Evolutionary conservation across 2,888 invertebrate genomes (phyloP), one percentile per base, ranked within the genome.

Genomic region (Tetheella fluctuosa): DNA sequence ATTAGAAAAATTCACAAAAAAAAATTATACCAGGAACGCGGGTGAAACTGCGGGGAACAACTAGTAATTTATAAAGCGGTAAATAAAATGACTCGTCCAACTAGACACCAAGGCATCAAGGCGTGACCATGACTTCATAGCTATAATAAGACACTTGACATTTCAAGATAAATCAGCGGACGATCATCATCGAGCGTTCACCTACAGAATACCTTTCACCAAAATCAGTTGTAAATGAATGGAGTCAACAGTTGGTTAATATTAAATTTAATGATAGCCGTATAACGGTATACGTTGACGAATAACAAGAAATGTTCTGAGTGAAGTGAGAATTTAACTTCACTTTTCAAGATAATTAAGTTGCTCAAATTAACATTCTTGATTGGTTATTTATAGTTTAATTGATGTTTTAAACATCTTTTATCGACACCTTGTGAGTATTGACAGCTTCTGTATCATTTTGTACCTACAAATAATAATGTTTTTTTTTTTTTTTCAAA

Each of bases 201-300:
- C 77, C 78, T 64, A 69, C 63, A 61, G 69, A 70, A 59, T 74
- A 72, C 81, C 83, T 84, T 83, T 84, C 84, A 83, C 82, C 81
- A 62, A 74, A 74, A 71, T 76, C 72, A 73, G 70, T 79, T 71
- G 78, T 76, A 71, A 77, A 79, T 77, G 68, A 70, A 48, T 20
- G 63, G 68, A 71, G 67, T 68, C 66, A 6, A 58, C 58, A 66
- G 69, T 65, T 68, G 71, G 66, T 70, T 73, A 70, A 68, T 72
- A 75, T 79, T 78, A 75, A 76, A 79, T 76, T 79, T 77, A 81
- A 81, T 74, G 74, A 77, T 77, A 72, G 72, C 62, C 59, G 63
- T 57, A 60, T 59, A 60, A 58, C 58, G 66, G 65, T 62, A 37
- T 55, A 70, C 74, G 67, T 74, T 64, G 70, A 48, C 8, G 20